Evolutionary conservation across 1,140 invertebrate genomes (phyloP), one percentile per base, ranked within the genome.

Genomic region (Probaryconus sp.): DNA sequence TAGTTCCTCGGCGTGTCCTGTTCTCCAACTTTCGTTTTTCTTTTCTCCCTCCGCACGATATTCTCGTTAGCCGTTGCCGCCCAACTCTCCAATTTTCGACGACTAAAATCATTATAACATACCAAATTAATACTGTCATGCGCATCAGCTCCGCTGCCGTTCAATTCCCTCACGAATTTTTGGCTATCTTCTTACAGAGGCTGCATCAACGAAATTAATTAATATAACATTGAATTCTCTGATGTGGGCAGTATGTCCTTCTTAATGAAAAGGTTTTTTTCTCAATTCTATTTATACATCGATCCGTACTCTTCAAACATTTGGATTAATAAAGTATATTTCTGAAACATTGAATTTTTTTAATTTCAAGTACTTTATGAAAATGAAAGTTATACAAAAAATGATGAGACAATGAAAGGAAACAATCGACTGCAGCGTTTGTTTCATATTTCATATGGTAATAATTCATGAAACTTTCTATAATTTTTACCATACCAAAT

Each of bases 1-100:
- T n/a, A 83, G 82, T 79, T 77, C 81, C 77, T 77, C 60, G 63
- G 63, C 70, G 75, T 69, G 78, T 73, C 74, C 78, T 74, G 68
- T 74, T 79, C 79, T 78, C 76, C 79, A 81, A 85, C 79, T 85
- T 79, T 84, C 74, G 79, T 77, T 80, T 80, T 83, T 80, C 76
- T 80, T 81, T 81, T 77, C 78, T 79, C 77, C 76, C 71, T 77
- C 69, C 40, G 51, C 38, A 71, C 78, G 69, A 80, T 78, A 76
- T 81, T 77, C 78, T 85, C 81, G 79, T 83, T 84, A 82, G 70
- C 13, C 65, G 55, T 69, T 58, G 55, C 75, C 75, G 79, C 74
- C 74, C 56, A 69, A 60, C 75, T 68, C 56, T 70, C 64, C 77
- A 76, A 76, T 76, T 74, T 77, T 75, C 68, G 65, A 37, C 68